A percentile compares a stretch with the other conserved stretches of the same genome.
Conservation (phyloP, 2,797 vertebrate species). For the Anguilla megastoma region DNA sequence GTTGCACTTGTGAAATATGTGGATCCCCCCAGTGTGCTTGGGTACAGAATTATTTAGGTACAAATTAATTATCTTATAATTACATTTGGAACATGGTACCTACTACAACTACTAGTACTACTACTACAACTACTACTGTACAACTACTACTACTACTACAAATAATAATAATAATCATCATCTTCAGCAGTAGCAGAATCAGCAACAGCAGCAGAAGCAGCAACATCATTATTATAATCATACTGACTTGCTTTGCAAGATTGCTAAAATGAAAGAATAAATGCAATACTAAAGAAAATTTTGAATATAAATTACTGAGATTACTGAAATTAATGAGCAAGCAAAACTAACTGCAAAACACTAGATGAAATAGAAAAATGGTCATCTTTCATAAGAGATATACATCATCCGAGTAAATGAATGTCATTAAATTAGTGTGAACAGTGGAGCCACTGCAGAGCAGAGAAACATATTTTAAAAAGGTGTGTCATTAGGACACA, state of each 20-base stretch:
- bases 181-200: background rate
- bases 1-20: background rate
- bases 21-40: background rate
- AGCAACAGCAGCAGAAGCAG: background rate
- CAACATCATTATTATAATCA: background rate
- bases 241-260: background rate
- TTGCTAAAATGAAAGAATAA: background rate
- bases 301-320: background rate
- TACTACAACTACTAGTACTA: background rate
- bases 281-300: background rate
- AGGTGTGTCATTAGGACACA: background rate
- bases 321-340: background rate
- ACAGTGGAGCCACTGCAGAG: slow-evolving; percentile 47
- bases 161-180: background rate
- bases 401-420: slow-evolving; percentile 65
- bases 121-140: background rate
- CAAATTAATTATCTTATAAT: background rate
- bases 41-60: background rate
- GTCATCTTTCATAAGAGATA: slow-evolving; percentile 71
- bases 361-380: slow-evolving; percentile 26
- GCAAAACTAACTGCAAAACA: background rate
- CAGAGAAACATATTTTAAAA: background rate
- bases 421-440: slow-evolving; percentile 69
- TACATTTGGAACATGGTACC: background rate
- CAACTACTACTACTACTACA: too few species aligned